Conservation (phyloP, 2,888 invertebrate genomes). For the Endotricha flammealis region DNA sequence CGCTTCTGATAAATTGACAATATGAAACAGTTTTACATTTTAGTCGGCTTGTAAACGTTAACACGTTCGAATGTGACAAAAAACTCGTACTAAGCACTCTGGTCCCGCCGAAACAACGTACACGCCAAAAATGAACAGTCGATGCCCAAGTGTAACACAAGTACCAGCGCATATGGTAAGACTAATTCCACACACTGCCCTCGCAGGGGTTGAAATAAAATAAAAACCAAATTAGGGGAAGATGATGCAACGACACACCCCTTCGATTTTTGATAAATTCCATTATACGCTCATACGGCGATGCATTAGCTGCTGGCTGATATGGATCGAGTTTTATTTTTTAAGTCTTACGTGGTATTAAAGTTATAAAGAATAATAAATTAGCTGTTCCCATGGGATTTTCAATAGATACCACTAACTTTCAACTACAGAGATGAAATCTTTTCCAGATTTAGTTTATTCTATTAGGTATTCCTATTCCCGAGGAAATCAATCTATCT, state of each 20-base stretch:
- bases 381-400: constrained; percentile 3
- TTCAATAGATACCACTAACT: too few relatives aligned
- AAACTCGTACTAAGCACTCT: too few relatives aligned
- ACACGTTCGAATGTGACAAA: too few relatives aligned
- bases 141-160: constrained; percentile 46
- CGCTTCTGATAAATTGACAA: too few relatives aligned
- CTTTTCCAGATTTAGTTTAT: too few relatives aligned
- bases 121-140: constrained; percentile 44
- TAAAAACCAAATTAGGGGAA: constrained; percentile 75
- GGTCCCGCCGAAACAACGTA: constrained; percentile 25
- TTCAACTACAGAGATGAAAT: too few relatives aligned
- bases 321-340: constrained; percentile 35
- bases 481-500: too few relatives aligned
- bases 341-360: too few relatives aligned
- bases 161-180: constrained; percentile 70
- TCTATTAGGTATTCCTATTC: too few relatives aligned
- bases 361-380: constrained; percentile 24
- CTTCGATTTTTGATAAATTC: constrained; percentile 76
- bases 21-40: too few relatives aligned
- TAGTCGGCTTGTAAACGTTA: too few relatives aligned
- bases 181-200: constrained; percentile 70
- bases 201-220: constrained; percentile 64
- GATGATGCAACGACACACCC: constrained; percentile 73
- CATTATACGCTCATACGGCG: constrained; percentile 62
- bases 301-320: constrained; percentile 53